Evolutionary conservation across 2,888 invertebrate species (phyloP).

Genomic region (Hypolimnas misippus): DNA sequence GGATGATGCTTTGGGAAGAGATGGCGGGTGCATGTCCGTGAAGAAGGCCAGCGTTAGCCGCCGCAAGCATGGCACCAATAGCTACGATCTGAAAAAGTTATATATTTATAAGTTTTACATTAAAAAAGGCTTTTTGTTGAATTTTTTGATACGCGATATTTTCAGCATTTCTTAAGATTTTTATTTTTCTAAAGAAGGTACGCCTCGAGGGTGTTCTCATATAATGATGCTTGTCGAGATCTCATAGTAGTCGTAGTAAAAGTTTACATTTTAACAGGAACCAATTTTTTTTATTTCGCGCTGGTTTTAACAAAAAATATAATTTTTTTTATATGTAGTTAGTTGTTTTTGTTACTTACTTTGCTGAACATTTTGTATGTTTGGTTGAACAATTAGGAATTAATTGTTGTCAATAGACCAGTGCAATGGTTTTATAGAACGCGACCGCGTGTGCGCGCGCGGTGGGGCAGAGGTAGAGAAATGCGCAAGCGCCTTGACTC

Average conservation of each 20-base stretch:
- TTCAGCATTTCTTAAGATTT: no score
- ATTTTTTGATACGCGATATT: no score
- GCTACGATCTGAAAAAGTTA: slow-evolving; percentile 49
- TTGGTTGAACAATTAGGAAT: slow-evolving; percentile 58
- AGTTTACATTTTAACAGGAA: no score
- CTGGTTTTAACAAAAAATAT: no score
- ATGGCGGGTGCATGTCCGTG: slow-evolving; percentile 52
- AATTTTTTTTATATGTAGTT: no score
- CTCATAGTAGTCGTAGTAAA: no score
- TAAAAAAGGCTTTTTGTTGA: no score
- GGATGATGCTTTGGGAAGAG: slow-evolving; percentile 61
- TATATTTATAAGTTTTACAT: background rate
- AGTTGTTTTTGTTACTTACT: slow-evolving; percentile 55
- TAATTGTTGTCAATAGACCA: slow-evolving; percentile 64
- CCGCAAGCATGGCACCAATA: slow-evolving; percentile 54
- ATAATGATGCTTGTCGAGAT: no score
- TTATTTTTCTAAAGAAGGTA: no score
- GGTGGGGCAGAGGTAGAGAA: slow-evolving; percentile 51
- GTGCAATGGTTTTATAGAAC: slow-evolving; percentile 70
- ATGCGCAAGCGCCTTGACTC: slow-evolving; percentile 59
- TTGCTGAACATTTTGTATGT: slow-evolving; percentile 70
- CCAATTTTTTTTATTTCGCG: no score
- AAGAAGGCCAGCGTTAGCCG: slow-evolving; percentile 69
- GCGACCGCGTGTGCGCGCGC: slow-evolving; percentile 43
- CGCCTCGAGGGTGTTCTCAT: no score